Base-by-base conservation (phyloP, 1,140 invertebrate species). In the Orius insidiosus region DNA sequence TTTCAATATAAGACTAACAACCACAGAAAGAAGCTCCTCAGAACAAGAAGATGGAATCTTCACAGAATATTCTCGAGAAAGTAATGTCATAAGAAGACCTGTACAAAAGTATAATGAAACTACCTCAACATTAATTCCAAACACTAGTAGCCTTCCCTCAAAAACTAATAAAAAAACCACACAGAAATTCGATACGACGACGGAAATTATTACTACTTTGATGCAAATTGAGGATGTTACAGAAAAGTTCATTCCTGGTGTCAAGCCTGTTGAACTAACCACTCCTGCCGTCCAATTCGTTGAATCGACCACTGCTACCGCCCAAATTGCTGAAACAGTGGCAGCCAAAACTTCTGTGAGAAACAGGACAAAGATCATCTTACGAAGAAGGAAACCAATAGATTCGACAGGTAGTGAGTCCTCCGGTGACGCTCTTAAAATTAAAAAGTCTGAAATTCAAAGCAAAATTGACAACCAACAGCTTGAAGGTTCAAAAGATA, bases 51-150 rank as follows among this genome's bases (percentile, higher is more conserved):
- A 48, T 34, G 24, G 42, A 36, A 3, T 48, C 7, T 48, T 48
- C 46, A 48, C 39, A 10, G 46, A 40, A 18, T 32, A 35, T 35
- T 48, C 46, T 35, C 30, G 46, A 11, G 46, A 48, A 8, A 38
- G 38, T n/a, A 48, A 48, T 30, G 39, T 48, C 4, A 48, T 48
- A 34, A 19, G 46, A 34, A 41, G 39, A 19, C 46, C 46, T 5
- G 13, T 48, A 33, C 34, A 13, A 10, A 48, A 48, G 31, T 30
- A 38, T 5, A 43, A n/a, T 43, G 41, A 43, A 11, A 31, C 18
- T 40, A 43, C 10, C 41, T 43, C 41, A 30, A 31, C 41, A 6
- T 18, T 4, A 32, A 43, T 15, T 16, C 31, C 41, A 13, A 9
- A 11, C 3, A 36, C n/a, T 3, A 36, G 3, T 11, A 15, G 14